Evolutionary conservation across 2,888 invertebrate species (phyloP), one percentile per base, ranked within the genome.

Genomic region (Saturnia pavonia): DNA sequence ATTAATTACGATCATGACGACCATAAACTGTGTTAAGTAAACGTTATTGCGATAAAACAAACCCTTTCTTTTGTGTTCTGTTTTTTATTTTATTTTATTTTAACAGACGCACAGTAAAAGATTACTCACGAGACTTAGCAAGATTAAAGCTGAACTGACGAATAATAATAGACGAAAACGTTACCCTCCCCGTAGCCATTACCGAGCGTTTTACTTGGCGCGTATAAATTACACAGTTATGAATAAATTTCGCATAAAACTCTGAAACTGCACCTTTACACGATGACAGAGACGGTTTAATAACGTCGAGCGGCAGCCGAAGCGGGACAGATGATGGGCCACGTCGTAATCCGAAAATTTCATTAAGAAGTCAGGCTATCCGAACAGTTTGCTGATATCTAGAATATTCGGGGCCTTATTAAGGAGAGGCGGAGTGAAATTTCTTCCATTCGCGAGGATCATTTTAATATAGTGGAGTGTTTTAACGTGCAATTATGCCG

Each of bases 191-290:
- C 76, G 82, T 83, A 84, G 80, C 88, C 90, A 92, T 92, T 92
- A 91, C 91, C 79, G 77, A 85, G 85, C 90, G 88, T 90, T 92
- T 91, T 89, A 90, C 92, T 91, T 85, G 84, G 84, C 88, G 82
- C 85, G 91, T 92, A 93, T 94, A 92, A 94, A 94, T 94, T 94
- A 94, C 92, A 86, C 89, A 88, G 94, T 94, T 94, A 94, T 94
- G 94, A 94, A 94, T 94, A 94, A 94, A 94, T 94, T 94, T 94
- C 91, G 85, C 93, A 94, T 94, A 94, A 94, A 94, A 92, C 91
- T 92, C 57, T 88, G 78, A 83, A 84, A 91, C 87, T 93, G 94
- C 93, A 94, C 93, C 93, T 93, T 91, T 86, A 89, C 89, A 89
- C 82, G 86, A 79, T 76, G 87, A 91, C 80, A 81, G 90, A 79